Base-by-base conservation (phyloP, 2,113 vertebrate species). In the Macroglossus sobrinus region DNA sequence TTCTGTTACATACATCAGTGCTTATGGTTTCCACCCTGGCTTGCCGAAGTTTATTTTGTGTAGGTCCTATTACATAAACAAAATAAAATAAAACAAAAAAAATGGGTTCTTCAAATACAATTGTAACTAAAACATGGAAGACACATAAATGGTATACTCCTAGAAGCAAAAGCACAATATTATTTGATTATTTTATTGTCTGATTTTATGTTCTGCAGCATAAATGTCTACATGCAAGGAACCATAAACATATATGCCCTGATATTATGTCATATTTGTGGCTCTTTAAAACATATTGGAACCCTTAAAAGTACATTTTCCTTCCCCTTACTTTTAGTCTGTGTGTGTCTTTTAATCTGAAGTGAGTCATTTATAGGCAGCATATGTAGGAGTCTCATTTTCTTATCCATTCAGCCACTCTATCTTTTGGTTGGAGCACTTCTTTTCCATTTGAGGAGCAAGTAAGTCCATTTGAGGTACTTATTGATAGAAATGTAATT, bases 21-120 rank as follows among this genome's bases (percentile, higher is more conserved):
- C 99, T 99, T 98, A 99, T 99, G 95, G 99, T 99, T 98, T 99
- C 99, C 72, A 99, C 99, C 68, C 98, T 98, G 0, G 99, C 99
- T 98, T 99, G 99, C 96, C 99, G 99, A 88, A 99, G 98, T 21
- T 99, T 75, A 82, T 97, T 97, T 92, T 98, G 97, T 79, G 89
- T 98, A 10, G 96, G 93, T 66, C 98, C 98, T 99, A 59, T 96
- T 85, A 76, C 12, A 93, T 22, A 93, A 76, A 88, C 11, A 81
- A 66, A 85, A 50, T 50, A 50, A 50, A 50, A 50, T 50, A 14
- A 82, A 61, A 69, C 24, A 84, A 35, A 96, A 89, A 96, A 93
- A 35, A 79, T 18, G 4, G 24, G 4, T 84, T 91, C 68, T 94
- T 87, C 18, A 89, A 94, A 96, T 88, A 79, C 10, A 95, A 57